A percentile compares a stretch with the other conserved stretches of the same genome.
These are phyloP conservation scores for Urocolius indicus DNA, from an alignment of 2,113 vertebrate species.

Conservation along the genomic window DNA sequence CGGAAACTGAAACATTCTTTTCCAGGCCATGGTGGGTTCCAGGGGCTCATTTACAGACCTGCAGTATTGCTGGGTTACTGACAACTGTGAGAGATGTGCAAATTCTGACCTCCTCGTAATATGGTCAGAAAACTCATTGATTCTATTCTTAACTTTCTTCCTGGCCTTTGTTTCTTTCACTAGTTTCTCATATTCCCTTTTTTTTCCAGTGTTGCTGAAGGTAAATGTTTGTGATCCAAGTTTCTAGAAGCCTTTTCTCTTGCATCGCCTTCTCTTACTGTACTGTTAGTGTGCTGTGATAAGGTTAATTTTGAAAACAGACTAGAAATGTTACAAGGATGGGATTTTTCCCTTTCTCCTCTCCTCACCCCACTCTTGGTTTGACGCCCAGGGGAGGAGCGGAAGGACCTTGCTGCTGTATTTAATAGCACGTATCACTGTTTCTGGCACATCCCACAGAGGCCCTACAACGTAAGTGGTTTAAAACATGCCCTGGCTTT, in stretches of 20 bases:
- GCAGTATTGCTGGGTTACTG: background rate
- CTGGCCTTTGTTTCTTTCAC: background rate
- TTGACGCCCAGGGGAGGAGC: background rate
- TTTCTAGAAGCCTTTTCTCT: background rate
- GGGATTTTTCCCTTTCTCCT: background rate
- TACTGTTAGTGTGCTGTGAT: rapidly evolving
- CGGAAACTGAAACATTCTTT: background rate
- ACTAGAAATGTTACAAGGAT: rapidly evolving
- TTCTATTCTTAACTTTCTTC: rapidly evolving
- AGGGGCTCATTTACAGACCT: background rate
- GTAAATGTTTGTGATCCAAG: background rate
- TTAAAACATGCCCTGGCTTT: background rate
- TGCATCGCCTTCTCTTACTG: too few species aligned
- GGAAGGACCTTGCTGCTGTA: too few species aligned
- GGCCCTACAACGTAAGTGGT: too few species aligned
- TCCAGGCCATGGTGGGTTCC: rapidly evolving
- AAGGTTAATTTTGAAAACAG: background rate
- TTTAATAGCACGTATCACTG: background rate
- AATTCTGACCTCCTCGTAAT: too few species aligned
- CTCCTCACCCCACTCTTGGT: background rate
- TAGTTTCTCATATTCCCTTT: rapidly evolving
- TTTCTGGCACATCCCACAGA: too few species aligned
- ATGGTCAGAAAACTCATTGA: background rate
- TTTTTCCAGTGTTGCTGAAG: background rate
- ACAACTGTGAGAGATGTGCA: rapidly evolving